phyloP scores from a whole-genome alignment of 2,113 vertebrate genomes.

The Leucosticte australis region DNA sequence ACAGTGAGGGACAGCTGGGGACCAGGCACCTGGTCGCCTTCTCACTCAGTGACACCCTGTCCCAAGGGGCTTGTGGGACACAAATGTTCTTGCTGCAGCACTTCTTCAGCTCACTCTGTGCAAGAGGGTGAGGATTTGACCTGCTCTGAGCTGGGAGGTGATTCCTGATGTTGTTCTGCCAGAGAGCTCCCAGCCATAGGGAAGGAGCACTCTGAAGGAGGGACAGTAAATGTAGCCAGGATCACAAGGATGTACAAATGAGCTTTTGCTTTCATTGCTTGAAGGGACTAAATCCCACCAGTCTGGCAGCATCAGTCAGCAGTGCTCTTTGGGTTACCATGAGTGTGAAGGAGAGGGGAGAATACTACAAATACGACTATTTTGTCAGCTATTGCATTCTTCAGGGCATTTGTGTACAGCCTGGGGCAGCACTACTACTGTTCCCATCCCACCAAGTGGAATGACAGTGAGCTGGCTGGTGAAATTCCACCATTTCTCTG shows the following conservation, averaged over 20 bases:
- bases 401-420: background rate
- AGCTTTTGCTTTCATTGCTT: background rate
- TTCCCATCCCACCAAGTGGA: background rate
- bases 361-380: background rate
- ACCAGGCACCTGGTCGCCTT: background rate
- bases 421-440: background rate
- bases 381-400: background rate
- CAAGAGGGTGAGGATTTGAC: fast-evolving
- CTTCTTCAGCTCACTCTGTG: background rate
- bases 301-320: background rate
- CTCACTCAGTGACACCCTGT: too few relatives aligned
- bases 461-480: background rate
- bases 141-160: background rate
- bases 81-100: background rate
- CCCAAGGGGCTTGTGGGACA: background rate
- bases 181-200: background rate
- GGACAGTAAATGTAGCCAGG: background rate
- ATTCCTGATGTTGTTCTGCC: background rate
- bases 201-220: background rate
- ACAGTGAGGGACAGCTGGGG: background rate
- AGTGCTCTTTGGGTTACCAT: background rate
- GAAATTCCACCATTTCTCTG: background rate
- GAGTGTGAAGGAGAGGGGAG: background rate
- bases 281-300: background rate
- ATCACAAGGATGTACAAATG: background rate